Conservation (phyloP, 64 coral and sea anemone genomes). For the Porites lutea region DNA sequence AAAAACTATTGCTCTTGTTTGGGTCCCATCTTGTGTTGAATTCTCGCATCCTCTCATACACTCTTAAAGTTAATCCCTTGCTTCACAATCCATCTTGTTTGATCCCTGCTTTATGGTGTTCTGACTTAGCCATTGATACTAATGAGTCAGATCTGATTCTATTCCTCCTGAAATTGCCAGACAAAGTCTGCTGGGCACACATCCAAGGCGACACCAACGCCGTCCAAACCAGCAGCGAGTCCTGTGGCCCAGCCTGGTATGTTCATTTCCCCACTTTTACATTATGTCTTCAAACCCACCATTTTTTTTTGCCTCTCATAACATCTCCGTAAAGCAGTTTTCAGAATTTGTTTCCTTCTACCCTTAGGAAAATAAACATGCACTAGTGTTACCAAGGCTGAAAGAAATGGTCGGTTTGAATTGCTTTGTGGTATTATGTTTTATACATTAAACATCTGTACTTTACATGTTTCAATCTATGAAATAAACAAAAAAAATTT, state of each 20-base stretch:
- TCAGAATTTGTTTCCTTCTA: neutral
- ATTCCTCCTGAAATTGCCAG: constrained; percentile 46
- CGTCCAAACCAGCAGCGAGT: constrained; percentile 56
- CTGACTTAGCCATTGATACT: constrained; percentile 48
- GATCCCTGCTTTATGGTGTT: neutral
- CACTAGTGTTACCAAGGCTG: neutral
- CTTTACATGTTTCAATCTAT: no score
- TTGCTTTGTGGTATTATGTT: neutral
- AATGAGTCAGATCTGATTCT: constrained; percentile 46
- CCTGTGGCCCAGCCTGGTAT: constrained; percentile 49
- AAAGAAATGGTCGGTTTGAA: neutral
- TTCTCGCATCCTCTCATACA: neutral
- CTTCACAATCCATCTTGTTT: neutral
- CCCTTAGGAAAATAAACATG: neutral
- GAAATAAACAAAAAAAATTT: no score
- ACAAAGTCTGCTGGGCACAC: constrained; percentile 52
- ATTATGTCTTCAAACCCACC: neutral
- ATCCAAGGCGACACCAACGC: constrained; percentile 54
- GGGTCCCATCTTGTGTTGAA: neutral
- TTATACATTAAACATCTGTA: no score
- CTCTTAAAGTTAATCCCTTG: neutral
- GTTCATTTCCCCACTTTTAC: constrained; percentile 27
- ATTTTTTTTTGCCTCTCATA: constrained; percentile 28
- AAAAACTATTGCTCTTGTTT: neutral
- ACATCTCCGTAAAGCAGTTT: neutral